A percentile compares a stretch with the other conserved stretches of the same genome.
These are phyloP conservation scores for Lamprotornis superbus DNA, from an alignment of 2,113 vertebrate species.

Conservation along the genomic window DNA sequence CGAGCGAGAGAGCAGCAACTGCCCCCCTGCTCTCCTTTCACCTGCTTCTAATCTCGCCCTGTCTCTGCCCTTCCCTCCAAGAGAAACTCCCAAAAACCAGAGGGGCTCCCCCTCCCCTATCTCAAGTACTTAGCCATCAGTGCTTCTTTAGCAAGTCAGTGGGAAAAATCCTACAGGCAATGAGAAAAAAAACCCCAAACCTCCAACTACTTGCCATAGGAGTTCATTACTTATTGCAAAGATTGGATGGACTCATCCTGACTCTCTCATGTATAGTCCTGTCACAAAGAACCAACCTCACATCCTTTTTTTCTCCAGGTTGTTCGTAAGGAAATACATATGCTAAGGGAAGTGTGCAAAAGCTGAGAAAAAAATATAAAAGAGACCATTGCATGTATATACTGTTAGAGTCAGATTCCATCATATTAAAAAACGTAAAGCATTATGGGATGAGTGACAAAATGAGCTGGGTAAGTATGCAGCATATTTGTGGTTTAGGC, in stretches of 20 bases:
- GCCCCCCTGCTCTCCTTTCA: too few species aligned
- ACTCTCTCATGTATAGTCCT: background rate
- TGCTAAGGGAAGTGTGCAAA: background rate
- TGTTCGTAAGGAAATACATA: background rate
- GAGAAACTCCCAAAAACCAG: too few species aligned
- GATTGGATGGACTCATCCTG: background rate
- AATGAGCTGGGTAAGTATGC: background rate
- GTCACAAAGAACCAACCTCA: background rate
- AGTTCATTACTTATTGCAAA: background rate
- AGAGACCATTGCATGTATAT: background rate
- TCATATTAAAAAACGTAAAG: background rate
- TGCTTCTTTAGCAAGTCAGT: too few species aligned
- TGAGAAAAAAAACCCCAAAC: too few species aligned
- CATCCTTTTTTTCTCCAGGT: background rate
- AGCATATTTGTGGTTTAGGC: accelerated
- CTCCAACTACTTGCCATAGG: background rate
- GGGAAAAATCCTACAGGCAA: too few species aligned
- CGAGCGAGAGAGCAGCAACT: too few species aligned
- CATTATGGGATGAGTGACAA: background rate
- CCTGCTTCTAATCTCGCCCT: too few species aligned
- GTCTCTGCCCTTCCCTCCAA: too few species aligned
- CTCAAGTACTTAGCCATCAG: too few species aligned
- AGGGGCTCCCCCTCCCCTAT: too few species aligned
- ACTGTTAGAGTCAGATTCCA: background rate
- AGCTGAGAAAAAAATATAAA: background rate